These are phyloP conservation scores for Scelioninae gen. 1 DNA, from an alignment of 2,888 invertebrate species.

Conservation along the genomic window DNA sequence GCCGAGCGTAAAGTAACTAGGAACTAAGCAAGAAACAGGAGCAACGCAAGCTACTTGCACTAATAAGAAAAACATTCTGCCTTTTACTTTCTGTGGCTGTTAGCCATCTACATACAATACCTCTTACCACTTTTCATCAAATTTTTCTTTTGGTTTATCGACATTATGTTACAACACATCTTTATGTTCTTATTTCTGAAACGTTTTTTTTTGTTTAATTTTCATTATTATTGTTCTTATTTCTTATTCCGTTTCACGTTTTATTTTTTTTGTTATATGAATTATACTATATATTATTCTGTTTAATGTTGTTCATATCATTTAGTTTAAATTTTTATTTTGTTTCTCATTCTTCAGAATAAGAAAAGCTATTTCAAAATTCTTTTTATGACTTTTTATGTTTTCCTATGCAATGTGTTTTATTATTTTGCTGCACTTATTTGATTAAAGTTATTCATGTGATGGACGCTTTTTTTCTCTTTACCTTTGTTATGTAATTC, in stretches of 20 bases:
- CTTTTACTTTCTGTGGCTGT: slow-evolving; percentile 28
- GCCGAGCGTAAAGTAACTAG: slow-evolving; percentile 37
- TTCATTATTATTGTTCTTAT: too few species aligned
- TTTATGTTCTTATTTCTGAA: slow-evolving; percentile 51
- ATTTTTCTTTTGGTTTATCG: slow-evolving; percentile 29
- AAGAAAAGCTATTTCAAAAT: too few species aligned
- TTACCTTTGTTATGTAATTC: background rate
- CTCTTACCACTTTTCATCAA: slow-evolving; percentile 32
- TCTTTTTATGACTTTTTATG: too few species aligned
- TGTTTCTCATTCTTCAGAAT: too few species aligned
- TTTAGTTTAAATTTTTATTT: too few species aligned
- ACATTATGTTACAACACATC: background rate
- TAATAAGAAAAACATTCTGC: slow-evolving; percentile 45
- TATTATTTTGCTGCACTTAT: too few species aligned
- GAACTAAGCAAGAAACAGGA: slow-evolving; percentile 50
- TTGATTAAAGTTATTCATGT: slow-evolving; percentile 18
- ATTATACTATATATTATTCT: too few species aligned
- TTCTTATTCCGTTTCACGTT: too few species aligned
- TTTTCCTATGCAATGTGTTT: too few species aligned
- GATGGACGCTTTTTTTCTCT: background rate
- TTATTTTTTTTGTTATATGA: too few species aligned
- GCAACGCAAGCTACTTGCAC: slow-evolving; percentile 37
- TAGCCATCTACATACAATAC: slow-evolving; percentile 41
- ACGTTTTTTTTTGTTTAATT: slow-evolving; percentile 40
- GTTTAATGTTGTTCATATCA: too few species aligned